Evolutionary conservation across 2,888 invertebrate genomes (phyloP), one percentile per base, ranked within the genome.

Genomic region (Agonopterix heracliana): DNA sequence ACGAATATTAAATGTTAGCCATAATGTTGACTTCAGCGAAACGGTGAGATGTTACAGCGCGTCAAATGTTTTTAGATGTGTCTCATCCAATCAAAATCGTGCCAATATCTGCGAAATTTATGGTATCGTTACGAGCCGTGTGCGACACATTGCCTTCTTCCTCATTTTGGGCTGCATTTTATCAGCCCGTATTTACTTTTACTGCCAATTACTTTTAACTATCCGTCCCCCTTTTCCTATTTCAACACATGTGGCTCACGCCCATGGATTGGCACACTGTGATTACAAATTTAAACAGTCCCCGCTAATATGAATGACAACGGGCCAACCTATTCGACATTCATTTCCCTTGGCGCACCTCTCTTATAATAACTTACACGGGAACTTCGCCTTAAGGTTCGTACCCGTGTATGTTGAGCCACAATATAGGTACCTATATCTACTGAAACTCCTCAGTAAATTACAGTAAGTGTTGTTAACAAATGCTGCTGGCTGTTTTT

Each of bases 221-320:
- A 56, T 59, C 55, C 54, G 56, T 55, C 52, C 57, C 69, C 64
- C 63, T 65, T 70, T 71, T 63, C 63, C 68, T 72, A 67, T 66
- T 75, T 67, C 65, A 71, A 71, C 66, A 65, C 63, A 69, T 66
- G 68, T 61, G 63, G 57, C 67, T 64, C 69, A 55, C 71, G 72
- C 61, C 68, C 73, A 70, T 78, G 78, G 77, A 81, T 83, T 77
- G 82, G 74, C 76, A 76, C 75, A 74, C 76, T 71, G 69, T 80
- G 81, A 85, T 88, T 87, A 87, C 82, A 74, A 85, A 88, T 87
- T 88, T 87, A 88, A 78, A 74, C 81, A 78, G 75, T 80, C 78
- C 76, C 78, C 78, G 85, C 86, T 88, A 87, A 88, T 87, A 87
- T 88, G 87, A 85, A 87, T 87, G 86, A 87, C 87, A 86, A 84